Base-by-base conservation (phyloP, 2,888 invertebrate species). In the Alviniconcha strummeri region DNA sequence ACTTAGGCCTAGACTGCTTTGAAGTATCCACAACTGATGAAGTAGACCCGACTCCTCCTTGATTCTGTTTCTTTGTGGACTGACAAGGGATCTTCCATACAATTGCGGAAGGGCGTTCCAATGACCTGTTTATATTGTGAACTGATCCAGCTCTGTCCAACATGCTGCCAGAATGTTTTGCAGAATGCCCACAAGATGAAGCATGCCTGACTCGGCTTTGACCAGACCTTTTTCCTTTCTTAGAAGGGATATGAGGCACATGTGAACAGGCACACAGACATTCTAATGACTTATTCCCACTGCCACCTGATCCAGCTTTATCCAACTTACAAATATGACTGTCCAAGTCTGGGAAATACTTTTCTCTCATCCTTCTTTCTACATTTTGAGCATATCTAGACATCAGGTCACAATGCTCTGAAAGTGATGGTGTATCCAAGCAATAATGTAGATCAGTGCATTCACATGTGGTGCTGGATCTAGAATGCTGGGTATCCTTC, bases 311-410 rank as follows among this genome's bases (percentile, higher is more conserved):
- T 8, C 55, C 4, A 9, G 13, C 52, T 64, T 57, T 64, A 15
- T 64, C 17, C 9, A 60, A 15, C 60, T 52, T n/a, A 11, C 7
- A 6, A 36, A 15, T 6, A 13, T 60, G 52, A n/a, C n/a, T 75
- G 13, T 54, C 76, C 55, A 82, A 77, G 55, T 77, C 77, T 17
- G 77, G 82, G 54, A 82, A 82, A 64, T 82, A 82, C 71, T 71
- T 82, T 19, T 77, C 54, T 56, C 56, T 76, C 82, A 82, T 82
- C 19, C 55, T 82, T 60, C 19, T 82, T 9, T 82, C 82, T 17
- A 82, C 8, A 9, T 56, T 69, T 77, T 76, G 17, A 15, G 77
- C 76, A 36, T 77, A 77, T 0, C 17, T 4, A 19, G 67, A 17
- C 72, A 57, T n/a, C 5, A 54, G 57, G 60, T 78, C 78, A 64